Base-by-base conservation (phyloP, 1,140 invertebrate genomes). In the Ditylenchus dipsaci region DNA sequence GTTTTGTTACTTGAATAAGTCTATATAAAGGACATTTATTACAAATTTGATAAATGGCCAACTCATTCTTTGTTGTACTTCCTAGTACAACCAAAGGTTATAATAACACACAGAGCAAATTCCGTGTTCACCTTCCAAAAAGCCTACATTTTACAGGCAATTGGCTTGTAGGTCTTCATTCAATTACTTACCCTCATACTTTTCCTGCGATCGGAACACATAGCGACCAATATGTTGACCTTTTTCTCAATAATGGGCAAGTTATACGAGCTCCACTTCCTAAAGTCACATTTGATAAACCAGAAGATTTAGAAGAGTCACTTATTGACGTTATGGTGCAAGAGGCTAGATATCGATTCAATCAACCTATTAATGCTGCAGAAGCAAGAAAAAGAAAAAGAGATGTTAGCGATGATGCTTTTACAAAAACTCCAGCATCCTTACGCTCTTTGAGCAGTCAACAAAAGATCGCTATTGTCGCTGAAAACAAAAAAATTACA, bases 61-160 rank as follows among this genome's bases (percentile, higher is more conserved):
- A 17, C 27, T 67, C 17, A 27, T 21, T 67, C 27, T 70, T 67
- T 67, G 66, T 47, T n/a, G 62, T 67, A 1, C 1, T 67, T 19
- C 65, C 65, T 66, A 66, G 59, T 23, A 67, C 27, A n/a, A 42
- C 42, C 43, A 45, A 13, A 13, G n/a, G 43, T 45, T 11, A n/a
- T 45, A n/a, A 13, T 42, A 67, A 67, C 29, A 1, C 8, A 21
- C 33, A 29, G 9, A 66, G 27, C 38, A 9, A 27, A 15, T 67
- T 67, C 19, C 26, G 38, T 1, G 62, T 67, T 5, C 65, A 67
- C 21, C 62, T 67, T 13, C 65, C 65, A 33, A 67, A 67, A 23
- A 5, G 38, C n/a, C 3, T 67, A 8, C 19, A 30, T 11, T 67
- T 67, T 69, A 21, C 29, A 15, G 66, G 66, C 5, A 15, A 19